These are phyloP conservation scores for Mastomys natalensis DNA, from an alignment of 2,113 vertebrate genomes.

Conservation along the genomic window DNA sequence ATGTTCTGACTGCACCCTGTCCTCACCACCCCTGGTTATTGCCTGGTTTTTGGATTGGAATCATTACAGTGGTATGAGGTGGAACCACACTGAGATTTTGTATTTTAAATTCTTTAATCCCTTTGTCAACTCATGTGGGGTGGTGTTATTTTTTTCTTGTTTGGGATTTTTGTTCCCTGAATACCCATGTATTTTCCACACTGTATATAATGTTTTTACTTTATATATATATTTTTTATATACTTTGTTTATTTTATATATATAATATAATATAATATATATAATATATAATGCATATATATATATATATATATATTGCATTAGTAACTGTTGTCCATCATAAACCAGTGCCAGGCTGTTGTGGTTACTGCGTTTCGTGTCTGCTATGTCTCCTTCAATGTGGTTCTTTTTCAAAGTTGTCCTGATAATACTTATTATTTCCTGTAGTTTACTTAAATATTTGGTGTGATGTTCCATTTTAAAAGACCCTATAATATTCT, in stretches of 20 bases:
- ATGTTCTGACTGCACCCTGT: neutral
- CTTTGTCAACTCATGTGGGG: neutral
- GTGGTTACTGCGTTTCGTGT: neutral
- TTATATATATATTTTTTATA: neutral
- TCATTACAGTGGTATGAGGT: neutral
- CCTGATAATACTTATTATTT: neutral
- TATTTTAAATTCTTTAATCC: neutral
- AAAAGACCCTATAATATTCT: neutral
- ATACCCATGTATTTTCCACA: neutral
- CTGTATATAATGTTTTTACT: neutral
- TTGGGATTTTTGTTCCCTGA: neutral
- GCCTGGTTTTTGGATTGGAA: neutral
- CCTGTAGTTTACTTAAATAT: neutral
- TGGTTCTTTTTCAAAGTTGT: constrained; percentile 15
- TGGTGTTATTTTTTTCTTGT: neutral
- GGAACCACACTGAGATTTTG: neutral
- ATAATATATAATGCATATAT: no score
- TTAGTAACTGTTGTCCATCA: neutral
- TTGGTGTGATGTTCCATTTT: neutral
- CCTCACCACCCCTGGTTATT: neutral
- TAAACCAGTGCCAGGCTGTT: neutral
- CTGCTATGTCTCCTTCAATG: neutral
- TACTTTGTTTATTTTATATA: no score
- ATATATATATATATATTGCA: neutral
- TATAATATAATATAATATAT: no score